Base-by-base conservation (phyloP, 1,140 invertebrate species). In the Ceratitis capitata region DNA sequence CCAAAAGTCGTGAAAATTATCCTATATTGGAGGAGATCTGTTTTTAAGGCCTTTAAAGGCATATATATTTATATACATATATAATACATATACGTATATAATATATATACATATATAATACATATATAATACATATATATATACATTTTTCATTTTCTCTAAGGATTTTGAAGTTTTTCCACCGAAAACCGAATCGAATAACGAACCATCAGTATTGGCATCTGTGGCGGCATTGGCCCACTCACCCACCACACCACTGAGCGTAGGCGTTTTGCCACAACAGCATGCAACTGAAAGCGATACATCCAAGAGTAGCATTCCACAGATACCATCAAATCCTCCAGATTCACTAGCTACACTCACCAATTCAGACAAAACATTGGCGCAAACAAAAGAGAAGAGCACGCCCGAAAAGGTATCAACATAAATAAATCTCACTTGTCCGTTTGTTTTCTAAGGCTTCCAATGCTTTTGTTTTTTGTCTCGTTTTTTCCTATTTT, bases 321-420 rank as follows among this genome's bases (percentile, higher is more conserved):
- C 51, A 61, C 32, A 16, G 16, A 7, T 39, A 29, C 2, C 86
- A 47, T 51, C 58, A 83, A 53, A 29, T 84, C 53, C 85, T 56
- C 85, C 85, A 69, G 61, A 85, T 42, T 84, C 85, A 82, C 84
- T 87, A 58, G 85, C 87, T 51, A 87, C 87, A 10, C 84, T 88
- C 45, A 82, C 86, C 4, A 83, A 64, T 83, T 35, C 84, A 0
- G 86, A 93, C 84, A 89, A 92, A 56, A 91, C 92, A 84, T 87
- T 94, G 85, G 89, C 92, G 58, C 92, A 93, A 29, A 92, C 94
- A 84, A 94, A 94, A 89, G 95, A 95, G 91, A 96, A 96, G 92
- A 95, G 95, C 86, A 96, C 95, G 82, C 95, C 95, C 64, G 95
- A 97, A 93, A 96, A 96, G 93, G 96, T 96, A 83, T 53, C 1